Evolutionary conservation across 2,888 invertebrate species (phyloP).

Genomic region (Dynastes hyllus): DNA sequence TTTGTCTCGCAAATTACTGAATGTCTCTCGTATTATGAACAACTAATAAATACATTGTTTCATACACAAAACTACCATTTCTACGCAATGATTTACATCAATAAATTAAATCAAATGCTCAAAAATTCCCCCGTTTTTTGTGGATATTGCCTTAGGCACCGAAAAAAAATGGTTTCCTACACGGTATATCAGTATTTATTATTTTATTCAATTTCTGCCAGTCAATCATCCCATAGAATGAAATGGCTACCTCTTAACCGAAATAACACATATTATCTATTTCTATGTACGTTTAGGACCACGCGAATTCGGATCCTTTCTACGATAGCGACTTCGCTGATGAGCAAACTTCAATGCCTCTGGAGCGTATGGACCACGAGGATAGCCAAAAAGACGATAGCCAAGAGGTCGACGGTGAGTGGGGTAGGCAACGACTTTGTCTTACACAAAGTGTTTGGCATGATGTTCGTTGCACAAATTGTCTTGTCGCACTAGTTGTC

Average conservation of each 20-base stretch:
- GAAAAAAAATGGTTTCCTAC: no score
- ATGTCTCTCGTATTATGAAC: no score
- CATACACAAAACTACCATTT: no score
- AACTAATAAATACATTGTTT: no score
- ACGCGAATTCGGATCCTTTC: conserved; percentile 90
- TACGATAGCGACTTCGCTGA: conserved; percentile 92
- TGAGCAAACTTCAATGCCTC: conserved; percentile 69
- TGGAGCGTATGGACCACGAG: conserved; percentile 62
- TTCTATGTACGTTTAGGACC: conserved; percentile 75
- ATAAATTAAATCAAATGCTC: no score
- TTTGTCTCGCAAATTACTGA: no score
- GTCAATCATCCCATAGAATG: no score
- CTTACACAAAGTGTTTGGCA: conserved; percentile 57
- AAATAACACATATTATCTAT: neutral
- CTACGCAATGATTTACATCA: no score
- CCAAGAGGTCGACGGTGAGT: conserved; percentile 80
- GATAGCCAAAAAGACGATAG: conserved; percentile 76
- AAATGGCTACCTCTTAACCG: neutral
- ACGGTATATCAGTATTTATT: no score
- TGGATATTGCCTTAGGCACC: no score
- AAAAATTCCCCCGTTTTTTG: no score
- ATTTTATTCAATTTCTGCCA: no score
- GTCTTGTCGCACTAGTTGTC: conserved; percentile 39
- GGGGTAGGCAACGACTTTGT: conserved; percentile 71
- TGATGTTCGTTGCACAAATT: conserved; percentile 61